Conservation (phyloP, 2,888 invertebrate genomes). For the Machimus atricapillus region DNA sequence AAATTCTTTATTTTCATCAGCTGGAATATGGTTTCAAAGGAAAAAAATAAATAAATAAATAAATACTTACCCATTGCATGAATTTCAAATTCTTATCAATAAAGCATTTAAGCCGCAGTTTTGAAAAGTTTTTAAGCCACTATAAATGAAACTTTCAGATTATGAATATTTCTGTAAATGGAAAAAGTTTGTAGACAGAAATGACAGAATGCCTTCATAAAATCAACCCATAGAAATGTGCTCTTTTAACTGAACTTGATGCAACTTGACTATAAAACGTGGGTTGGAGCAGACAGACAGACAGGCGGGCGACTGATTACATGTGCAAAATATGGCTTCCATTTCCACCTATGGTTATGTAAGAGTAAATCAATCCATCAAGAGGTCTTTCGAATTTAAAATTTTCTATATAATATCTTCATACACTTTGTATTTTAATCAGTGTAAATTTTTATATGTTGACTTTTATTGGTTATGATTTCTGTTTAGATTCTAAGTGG, state of each 20-base stretch:
- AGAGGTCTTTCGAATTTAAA: background rate
- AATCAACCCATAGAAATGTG: background rate
- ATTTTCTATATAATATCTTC: too few species aligned
- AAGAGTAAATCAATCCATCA: too few species aligned
- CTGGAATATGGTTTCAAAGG: background rate
- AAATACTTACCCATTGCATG: too few species aligned
- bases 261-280: background rate
- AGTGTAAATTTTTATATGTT: too few species aligned
- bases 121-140: background rate
- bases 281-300: background rate
- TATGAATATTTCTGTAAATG: background rate
- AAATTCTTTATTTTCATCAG: background rate
- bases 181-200: background rate
- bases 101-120: background rate
- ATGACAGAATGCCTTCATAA: background rate
- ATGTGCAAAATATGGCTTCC: background rate
- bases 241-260: background rate
- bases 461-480: too few species aligned
- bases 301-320: background rate
- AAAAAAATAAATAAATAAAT: too few species aligned
- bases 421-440: too few species aligned
- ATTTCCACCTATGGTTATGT: background rate
- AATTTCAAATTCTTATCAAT: background rate
- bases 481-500: too few species aligned
- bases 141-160: background rate